phyloP scores from a whole-genome alignment of 2,888 invertebrate genomes.

The Leptinotarsa tumamoca region DNA sequence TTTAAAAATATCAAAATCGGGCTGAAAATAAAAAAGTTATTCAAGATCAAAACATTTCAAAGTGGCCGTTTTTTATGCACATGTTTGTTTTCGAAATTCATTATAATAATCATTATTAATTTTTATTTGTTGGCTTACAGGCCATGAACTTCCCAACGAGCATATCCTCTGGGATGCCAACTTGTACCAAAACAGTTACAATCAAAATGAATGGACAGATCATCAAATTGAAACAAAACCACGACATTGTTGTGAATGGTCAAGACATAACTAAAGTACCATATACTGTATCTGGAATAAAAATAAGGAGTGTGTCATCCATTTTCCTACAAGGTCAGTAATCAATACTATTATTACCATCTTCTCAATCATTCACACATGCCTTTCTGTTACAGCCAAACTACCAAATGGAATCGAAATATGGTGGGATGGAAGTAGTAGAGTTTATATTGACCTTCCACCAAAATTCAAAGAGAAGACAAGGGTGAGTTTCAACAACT shows the following conservation, averaged over 20 bases:
- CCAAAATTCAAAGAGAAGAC: conserved; percentile 77
- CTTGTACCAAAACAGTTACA: conserved; percentile 12
- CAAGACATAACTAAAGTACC: conserved; percentile 77
- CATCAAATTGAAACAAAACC: conserved; percentile 79
- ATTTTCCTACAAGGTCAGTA: conserved; percentile 75
- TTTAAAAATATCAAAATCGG: too few relatives aligned
- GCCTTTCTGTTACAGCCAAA: conserved; percentile 69
- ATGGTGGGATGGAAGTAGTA: conserved; percentile 91
- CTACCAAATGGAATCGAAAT: conserved; percentile 78
- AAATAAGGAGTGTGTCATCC: conserved; percentile 82
- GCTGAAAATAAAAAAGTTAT: too few relatives aligned
- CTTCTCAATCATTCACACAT: not conserved
- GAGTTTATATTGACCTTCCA: conserved; percentile 86
- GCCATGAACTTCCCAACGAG: conserved; percentile 18
- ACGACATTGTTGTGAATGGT: conserved; percentile 77
- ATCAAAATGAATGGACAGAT: conserved; percentile 3
- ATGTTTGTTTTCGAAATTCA: too few relatives aligned
- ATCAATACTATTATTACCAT: not conserved
- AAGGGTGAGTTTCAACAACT: conserved; percentile 56
- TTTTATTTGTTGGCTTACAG: not conserved
- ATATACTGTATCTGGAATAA: conserved; percentile 71
- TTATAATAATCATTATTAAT: too few relatives aligned
- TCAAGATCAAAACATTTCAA: too few relatives aligned
- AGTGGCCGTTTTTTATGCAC: conserved; percentile 57
- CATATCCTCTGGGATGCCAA: not conserved